These are phyloP conservation scores for Listrodromus nycthemerus DNA, from an alignment of 2,888 invertebrate genomes.

Conservation along the genomic window DNA sequence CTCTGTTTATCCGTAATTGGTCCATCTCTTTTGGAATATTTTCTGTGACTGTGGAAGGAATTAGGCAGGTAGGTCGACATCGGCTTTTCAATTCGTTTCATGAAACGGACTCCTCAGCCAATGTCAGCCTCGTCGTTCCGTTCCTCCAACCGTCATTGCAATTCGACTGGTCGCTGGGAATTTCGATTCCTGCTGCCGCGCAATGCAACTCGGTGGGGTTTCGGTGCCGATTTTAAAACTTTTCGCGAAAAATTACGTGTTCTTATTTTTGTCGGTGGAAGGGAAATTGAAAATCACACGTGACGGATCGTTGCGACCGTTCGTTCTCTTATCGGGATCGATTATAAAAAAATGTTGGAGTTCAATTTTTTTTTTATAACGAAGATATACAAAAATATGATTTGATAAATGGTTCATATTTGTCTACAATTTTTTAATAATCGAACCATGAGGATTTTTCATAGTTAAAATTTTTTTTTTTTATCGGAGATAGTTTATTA, in stretches of 20 bases:
- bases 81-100: not conserved
- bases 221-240: too few relatives aligned
- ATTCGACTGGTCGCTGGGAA: too few relatives aligned
- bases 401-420: not conserved
- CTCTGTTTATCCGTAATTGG: not conserved
- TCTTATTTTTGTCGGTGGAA: too few relatives aligned
- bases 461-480: too few relatives aligned
- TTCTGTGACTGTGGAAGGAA: not conserved
- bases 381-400: not conserved
- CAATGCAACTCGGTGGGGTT: too few relatives aligned
- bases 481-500: constrained; percentile 42
- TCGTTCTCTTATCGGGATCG: not conserved
- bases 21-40: not conserved
- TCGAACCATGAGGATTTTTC: not conserved
- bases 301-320: too few relatives aligned
- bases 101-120: not conserved
- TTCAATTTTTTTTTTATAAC: not conserved
- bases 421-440: not conserved
- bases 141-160: not conserved
- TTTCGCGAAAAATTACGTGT: too few relatives aligned
- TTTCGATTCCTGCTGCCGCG: too few relatives aligned
- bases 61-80: not conserved
- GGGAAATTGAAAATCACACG: too few relatives aligned
- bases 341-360: not conserved
- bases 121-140: not conserved